Evolutionary conservation across 2,888 invertebrate species (phyloP).

Genomic region (Catocala sponsa): DNA sequence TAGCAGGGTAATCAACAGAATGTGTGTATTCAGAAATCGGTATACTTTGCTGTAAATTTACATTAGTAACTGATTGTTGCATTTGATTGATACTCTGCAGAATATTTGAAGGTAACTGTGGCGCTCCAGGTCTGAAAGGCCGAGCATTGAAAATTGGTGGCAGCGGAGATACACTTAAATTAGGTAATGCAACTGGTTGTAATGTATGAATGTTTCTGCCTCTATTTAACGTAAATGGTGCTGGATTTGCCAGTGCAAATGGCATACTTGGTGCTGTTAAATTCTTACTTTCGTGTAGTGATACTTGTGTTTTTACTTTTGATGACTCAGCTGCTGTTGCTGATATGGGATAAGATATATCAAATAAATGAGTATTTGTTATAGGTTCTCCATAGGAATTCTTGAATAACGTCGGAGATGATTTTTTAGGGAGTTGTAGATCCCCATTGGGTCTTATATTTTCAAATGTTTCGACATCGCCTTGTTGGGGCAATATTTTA

Average conservation of each 20-base stretch:
- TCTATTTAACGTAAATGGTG: slow-evolving; percentile 79
- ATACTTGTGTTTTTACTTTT: slow-evolving; percentile 77
- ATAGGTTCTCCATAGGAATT: slow-evolving; percentile 84
- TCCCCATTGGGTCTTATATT: slow-evolving; percentile 61
- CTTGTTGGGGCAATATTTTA: slow-evolving; percentile 65
- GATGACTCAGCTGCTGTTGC: slow-evolving; percentile 79
- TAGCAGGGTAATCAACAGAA: slow-evolving; percentile 91
- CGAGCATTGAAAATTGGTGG: slow-evolving; percentile 90
- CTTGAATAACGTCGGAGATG: slow-evolving; percentile 72
- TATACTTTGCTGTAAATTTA: slow-evolving; percentile 90
- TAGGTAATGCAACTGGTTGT: slow-evolving; percentile 90
- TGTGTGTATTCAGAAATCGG: slow-evolving; percentile 91
- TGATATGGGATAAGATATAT: slow-evolving; percentile 74
- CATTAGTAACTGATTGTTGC: slow-evolving; percentile 69
- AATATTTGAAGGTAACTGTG: slow-evolving; percentile 60
- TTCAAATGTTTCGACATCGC: slow-evolving; percentile 63
- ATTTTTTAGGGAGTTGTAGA: slow-evolving; percentile 74
- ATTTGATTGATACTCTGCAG: slow-evolving; percentile 71
- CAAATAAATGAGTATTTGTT: slow-evolving; percentile 65
- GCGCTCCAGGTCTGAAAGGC: slow-evolving; percentile 80
- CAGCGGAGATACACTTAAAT: slow-evolving; percentile 88
- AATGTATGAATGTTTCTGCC: slow-evolving; percentile 84
- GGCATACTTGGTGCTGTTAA: slow-evolving; percentile 65
- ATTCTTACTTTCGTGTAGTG: slow-evolving; percentile 63
- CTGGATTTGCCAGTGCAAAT: slow-evolving; percentile 77